phyloP scores from a whole-genome alignment of 2,888 invertebrate species.

The Serripes groenlandicus region DNA sequence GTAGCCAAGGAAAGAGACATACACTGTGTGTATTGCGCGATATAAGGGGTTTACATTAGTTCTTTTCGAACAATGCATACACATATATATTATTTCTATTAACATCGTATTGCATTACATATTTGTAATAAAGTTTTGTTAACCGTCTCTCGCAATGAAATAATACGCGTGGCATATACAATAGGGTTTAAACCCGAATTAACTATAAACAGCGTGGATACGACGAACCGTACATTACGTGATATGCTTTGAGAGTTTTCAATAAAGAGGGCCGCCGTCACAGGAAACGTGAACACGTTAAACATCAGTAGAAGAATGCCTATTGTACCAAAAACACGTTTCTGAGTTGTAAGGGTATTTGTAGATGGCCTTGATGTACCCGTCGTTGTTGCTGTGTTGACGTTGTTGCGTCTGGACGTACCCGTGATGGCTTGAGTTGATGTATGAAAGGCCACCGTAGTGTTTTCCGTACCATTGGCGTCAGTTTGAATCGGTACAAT shows the following conservation, averaged over 20 bases:
- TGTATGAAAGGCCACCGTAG: neutral
- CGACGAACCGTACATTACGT: neutral
- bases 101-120: no score
- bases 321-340: neutral
- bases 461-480: neutral
- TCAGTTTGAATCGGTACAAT: neutral
- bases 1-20: no score
- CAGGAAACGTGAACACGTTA: slow-evolving; percentile 7
- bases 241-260: neutral
- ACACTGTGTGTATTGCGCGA: no score
- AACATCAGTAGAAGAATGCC: neutral
- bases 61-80: no score
- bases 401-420: neutral
- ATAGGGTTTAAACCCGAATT: slow-evolving; percentile 3
- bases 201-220: neutral
- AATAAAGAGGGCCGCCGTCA: neutral
- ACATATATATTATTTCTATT: no score
- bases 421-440: neutral
- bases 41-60: no score
- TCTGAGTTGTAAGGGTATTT: neutral
- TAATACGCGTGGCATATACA: neutral
- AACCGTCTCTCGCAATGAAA: neutral
- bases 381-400: neutral
- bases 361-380: neutral
- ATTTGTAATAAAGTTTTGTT: no score